Percentiles rank a stretch among this genome's conserved stretches.
Evolutionary conservation across 2,888 invertebrate genomes (phyloP).

Genomic region (Papilio demoleus): DNA sequence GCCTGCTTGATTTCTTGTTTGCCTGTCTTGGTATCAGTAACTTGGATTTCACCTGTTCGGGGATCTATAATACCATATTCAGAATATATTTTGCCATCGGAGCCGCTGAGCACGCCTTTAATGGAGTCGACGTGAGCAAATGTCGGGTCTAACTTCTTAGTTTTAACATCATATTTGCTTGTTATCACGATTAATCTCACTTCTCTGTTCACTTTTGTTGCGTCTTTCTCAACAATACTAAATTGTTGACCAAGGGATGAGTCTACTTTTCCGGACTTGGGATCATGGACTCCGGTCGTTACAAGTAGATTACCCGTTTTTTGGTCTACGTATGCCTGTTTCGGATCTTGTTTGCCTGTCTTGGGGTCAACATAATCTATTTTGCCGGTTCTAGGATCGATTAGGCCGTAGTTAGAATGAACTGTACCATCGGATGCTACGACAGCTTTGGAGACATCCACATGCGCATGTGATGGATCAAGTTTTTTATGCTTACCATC

Average conservation of each 20-base stretch:
- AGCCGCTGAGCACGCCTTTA: conserved; percentile 78
- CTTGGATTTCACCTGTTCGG: conserved; percentile 80
- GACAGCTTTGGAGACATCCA: conserved; percentile 84
- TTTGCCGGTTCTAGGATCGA: conserved; percentile 86
- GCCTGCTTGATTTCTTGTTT: conserved; percentile 74
- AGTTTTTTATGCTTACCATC: conserved; percentile 83
- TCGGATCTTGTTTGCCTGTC: conserved; percentile 85
- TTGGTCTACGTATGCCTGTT: conserved; percentile 88
- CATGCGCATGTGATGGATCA: conserved; percentile 74
- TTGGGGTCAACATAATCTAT: conserved; percentile 85
- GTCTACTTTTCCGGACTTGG: conserved; percentile 86
- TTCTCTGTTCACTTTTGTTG: conserved; percentile 85
- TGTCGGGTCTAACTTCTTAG: conserved; percentile 77
- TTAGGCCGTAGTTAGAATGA: conserved; percentile 86
- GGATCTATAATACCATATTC: conserved; percentile 86
- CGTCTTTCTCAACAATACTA: conserved; percentile 86
- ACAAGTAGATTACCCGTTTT: conserved; percentile 87
- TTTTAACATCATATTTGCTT: conserved; percentile 84
- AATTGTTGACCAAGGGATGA: conserved; percentile 87
- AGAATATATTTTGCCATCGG: conserved; percentile 86
- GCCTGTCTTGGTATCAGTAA: conserved; percentile 73
- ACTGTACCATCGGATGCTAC: conserved; percentile 82
- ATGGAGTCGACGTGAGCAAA: conserved; percentile 79
- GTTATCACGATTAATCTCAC: conserved; percentile 84
- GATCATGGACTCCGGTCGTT: conserved; percentile 85